Percentiles rank a stretch among this genome's conserved stretches.
Conservation (phyloP, 2,888 invertebrate genomes). For the Bombylius discolor region DNA sequence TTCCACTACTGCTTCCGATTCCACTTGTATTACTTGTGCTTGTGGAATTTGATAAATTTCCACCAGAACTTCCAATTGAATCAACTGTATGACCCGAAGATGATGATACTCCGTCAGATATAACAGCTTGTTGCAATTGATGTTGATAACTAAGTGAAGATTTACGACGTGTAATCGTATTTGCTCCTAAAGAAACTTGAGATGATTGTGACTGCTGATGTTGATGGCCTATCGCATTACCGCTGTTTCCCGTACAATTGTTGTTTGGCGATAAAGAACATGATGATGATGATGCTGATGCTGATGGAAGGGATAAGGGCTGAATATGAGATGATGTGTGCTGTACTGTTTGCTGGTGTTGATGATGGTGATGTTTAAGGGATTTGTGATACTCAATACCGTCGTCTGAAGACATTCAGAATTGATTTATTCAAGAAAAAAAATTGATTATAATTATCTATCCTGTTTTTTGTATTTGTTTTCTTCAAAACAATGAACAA, state of each 20-base stretch:
- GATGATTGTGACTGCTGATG: neutral
- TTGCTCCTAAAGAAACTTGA: neutral
- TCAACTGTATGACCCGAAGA: conserved; percentile 1
- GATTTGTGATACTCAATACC: conserved; percentile 17
- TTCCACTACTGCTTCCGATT: conserved; percentile 8
- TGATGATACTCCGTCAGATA: conserved; percentile 15
- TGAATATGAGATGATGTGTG: neutral
- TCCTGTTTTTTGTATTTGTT: too few species aligned
- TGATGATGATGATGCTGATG: conserved; percentile 10
- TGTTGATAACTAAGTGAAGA: conserved; percentile 26
- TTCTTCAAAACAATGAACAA: too few species aligned
- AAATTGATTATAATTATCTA: too few species aligned
- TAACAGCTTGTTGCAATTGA: conserved; percentile 18
- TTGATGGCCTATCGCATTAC: neutral
- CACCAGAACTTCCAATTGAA: neutral
- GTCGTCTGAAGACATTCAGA: conserved; percentile 20
- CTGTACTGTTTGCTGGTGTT: conserved; percentile 8
- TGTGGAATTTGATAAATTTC: neutral
- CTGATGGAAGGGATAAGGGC: conserved; percentile 8
- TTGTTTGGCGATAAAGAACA: conserved; percentile 7
- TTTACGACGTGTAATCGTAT: conserved; percentile 19
- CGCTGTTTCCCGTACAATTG: neutral
- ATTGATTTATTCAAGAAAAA: neutral
- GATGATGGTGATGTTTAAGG: conserved; percentile 12
- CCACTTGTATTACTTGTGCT: conserved; percentile 2